Base-by-base conservation (phyloP, 2,888 invertebrate species). In the Ceriagrion tenellum region DNA sequence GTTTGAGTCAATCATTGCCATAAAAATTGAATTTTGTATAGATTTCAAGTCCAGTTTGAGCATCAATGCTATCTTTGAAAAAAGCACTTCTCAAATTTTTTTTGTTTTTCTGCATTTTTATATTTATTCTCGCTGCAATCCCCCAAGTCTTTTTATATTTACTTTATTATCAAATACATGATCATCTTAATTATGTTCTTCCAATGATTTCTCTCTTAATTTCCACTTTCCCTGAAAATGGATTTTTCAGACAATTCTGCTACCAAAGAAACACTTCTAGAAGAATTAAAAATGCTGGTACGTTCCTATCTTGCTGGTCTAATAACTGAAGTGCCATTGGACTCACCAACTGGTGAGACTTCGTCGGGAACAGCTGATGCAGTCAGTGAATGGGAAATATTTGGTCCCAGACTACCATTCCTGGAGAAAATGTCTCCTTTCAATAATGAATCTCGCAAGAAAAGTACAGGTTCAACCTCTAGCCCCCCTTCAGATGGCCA, bases 221-320 rank as follows among this genome's bases (percentile, higher is more conserved):
- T 47, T 47, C 8, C 2, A 47, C 47, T 47, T 59, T 59, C 0
- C 3, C 20, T 56, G n/a, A 90, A 16, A 47, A 56, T 90, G n/a
- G 30, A 23, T 26, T 47, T 91, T 93, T 26, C 55, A 93, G 93
- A 93, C 23, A 47, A 63, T 69, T n/a, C 55, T 23, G 89, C 55
- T 18, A 8, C 47, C 16, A 93, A 47, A n/a, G 74, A 93, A 47
- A 93, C 69, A 18, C 88, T 96, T 30, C 95, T 95, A 47, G 95
- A 96, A 59, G 96, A 96, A 4, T 95, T 96, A 63, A 96, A 95
- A 91, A 96, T 96, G 63, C 96, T 97, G 59, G 96, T 96, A 95
- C 96, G 96, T 55, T 96, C 96, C 30, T 96, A 96, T 95, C 96
- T 97, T 55, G 90, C 95, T 74, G 74, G 90, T 35, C 55, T 95